Conservation (phyloP, 2,113 vertebrate species). For the Eptesicus fuscus region DNA sequence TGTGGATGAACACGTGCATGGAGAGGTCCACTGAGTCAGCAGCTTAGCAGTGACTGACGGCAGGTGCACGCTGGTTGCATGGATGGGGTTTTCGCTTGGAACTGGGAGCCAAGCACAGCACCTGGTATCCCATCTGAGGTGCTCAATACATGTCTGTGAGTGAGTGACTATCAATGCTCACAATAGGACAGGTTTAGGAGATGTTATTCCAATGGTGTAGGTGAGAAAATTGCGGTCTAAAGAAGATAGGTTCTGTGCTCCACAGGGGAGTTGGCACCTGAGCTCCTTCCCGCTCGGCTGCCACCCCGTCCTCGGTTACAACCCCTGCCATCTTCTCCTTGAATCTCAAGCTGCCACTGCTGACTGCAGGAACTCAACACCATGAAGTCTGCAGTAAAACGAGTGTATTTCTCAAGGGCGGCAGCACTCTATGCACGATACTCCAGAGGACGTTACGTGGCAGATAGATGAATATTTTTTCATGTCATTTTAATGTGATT, state of each 20-base stretch:
- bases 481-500: not conserved
- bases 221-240: rapidly evolving
- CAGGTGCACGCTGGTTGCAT: not conserved
- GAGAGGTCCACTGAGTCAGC: too few relatives aligned
- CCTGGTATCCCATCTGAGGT: rapidly evolving
- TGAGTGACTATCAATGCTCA: not conserved
- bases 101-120: not conserved
- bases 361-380: not conserved
- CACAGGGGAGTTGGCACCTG: rapidly evolving
- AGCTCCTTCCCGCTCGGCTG: rapidly evolving
- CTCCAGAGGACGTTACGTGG: too few relatives aligned
- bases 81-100: not conserved
- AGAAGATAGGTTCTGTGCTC: not conserved
- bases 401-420: rapidly evolving
- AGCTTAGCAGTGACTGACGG: rapidly evolving
- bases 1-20: rapidly evolving
- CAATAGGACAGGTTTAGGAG: rapidly evolving
- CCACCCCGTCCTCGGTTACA: not conserved
- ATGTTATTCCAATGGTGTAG: not conserved
- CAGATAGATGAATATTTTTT: too few relatives aligned
- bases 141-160: not conserved
- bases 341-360: not conserved
- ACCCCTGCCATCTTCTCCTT: rapidly evolving
- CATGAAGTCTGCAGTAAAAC: rapidly evolving
- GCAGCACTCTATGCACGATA: rapidly evolving